Percentiles rank a stretch among this genome's conserved stretches.
phyloP scores from a whole-genome alignment of 2,797 vertebrate genomes.

The Picus viridis region DNA sequence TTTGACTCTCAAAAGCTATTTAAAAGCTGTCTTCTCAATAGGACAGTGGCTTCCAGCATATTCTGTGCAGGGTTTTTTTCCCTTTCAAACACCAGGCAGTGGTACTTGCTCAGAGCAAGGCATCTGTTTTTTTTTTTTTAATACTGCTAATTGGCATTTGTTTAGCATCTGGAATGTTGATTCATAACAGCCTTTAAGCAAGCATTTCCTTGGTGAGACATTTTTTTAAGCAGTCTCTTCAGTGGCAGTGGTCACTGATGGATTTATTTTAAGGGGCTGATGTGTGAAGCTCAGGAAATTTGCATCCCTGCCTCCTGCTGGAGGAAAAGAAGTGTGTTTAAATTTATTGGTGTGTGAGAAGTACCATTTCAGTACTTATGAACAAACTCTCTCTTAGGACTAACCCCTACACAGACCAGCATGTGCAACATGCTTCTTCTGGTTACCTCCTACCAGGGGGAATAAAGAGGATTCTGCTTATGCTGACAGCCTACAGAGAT shows the following conservation, averaged over 20 bases:
- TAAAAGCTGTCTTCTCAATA: slow-evolving; percentile 59
- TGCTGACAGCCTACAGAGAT: neutral
- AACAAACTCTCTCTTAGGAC: neutral
- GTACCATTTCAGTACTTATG: neutral
- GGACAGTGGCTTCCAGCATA: slow-evolving; percentile 55
- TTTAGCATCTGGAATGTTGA: slow-evolving; percentile 68
- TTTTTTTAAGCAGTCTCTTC: slow-evolving; percentile 24
- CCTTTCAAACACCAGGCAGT: slow-evolving; percentile 23
- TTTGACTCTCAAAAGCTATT: slow-evolving; percentile 55
- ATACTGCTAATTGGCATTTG: slow-evolving; percentile 64
- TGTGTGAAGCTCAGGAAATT: neutral
- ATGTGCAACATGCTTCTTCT: rapidly evolving
- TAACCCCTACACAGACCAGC: neutral
- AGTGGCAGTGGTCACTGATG: neutral
- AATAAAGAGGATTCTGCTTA: neutral
- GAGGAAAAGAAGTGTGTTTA: neutral
- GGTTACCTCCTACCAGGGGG: neutral
- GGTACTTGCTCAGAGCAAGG: slow-evolving; percentile 39
- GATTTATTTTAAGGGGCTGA: slow-evolving; percentile 1
- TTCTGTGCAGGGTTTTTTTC: slow-evolving; percentile 22
- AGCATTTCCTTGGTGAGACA: neutral
- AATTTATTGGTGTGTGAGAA: neutral
- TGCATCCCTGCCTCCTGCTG: neutral
- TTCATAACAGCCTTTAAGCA: slow-evolving; percentile 48
- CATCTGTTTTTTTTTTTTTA: slow-evolving; percentile 48